Conservation (phyloP, 2,797 vertebrate genomes). For the Chiroxiphia lanceolata region DNA sequence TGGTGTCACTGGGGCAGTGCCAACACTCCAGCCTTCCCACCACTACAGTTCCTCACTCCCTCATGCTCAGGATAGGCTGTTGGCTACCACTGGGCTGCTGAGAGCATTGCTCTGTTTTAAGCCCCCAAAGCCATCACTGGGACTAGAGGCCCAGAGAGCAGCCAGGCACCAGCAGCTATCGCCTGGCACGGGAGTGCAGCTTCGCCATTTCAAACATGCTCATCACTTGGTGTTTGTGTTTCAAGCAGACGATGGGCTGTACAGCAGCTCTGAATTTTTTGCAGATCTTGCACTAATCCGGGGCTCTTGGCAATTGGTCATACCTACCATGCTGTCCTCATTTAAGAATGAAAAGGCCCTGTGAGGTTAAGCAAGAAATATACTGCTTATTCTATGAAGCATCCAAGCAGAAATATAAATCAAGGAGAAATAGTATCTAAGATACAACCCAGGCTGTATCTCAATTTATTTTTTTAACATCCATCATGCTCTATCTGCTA, state of each 20-base stretch:
- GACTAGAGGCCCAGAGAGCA: not conserved
- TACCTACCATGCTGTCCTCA: not conserved
- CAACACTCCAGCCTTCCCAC: not conserved
- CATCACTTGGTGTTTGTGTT: not conserved
- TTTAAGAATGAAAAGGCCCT: conserved; percentile 10
- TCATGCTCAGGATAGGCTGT: fast-evolving
- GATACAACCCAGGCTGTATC: not conserved
- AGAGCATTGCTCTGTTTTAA: not conserved
- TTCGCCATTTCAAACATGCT: not conserved
- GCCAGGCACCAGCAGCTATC: not conserved
- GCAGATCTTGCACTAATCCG: conserved; percentile 24
- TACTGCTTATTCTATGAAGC: not conserved
- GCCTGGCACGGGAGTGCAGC: not conserved
- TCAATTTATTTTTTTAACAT: conserved; percentile 31
- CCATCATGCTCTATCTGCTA: not conserved
- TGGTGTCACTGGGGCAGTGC: not conserved
- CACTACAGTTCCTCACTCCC: fast-evolving
- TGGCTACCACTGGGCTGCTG: not conserved
- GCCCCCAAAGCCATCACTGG: not conserved
- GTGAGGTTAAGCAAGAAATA: conserved; percentile 45
- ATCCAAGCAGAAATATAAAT: conserved; percentile 47
- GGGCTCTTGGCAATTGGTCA: not conserved
- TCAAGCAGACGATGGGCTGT: not conserved
- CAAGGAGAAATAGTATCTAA: conserved; percentile 36
- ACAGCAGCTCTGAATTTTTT: not conserved